phyloP scores from a whole-genome alignment of 2,113 vertebrate genomes.

The Platycercus adscitus region DNA sequence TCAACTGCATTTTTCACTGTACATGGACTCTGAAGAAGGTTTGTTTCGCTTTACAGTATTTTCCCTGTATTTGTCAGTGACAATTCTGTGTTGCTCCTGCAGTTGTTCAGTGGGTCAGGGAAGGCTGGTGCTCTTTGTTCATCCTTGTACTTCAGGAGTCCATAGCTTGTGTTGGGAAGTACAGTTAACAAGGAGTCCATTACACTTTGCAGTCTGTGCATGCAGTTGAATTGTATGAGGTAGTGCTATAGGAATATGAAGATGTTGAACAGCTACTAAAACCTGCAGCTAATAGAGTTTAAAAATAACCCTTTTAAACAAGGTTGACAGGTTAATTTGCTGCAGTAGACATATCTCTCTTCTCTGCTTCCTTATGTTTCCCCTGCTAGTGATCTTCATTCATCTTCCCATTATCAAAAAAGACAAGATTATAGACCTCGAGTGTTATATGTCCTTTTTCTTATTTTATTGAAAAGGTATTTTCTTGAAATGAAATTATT shows the following conservation, averaged over 20 bases:
- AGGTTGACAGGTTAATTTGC: slow-evolving; percentile 72
- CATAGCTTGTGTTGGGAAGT: not conserved
- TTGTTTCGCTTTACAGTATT: not conserved
- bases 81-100: not conserved
- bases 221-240: not conserved
- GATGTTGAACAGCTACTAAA: slow-evolving; percentile 48
- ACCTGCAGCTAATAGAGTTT: slow-evolving; percentile 53
- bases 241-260: not conserved
- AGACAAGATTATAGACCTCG: slow-evolving; percentile 67
- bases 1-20: not conserved
- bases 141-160: not conserved
- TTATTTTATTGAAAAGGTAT: slow-evolving; percentile 60
- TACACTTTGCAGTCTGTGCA: not conserved
- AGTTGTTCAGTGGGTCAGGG: not conserved
- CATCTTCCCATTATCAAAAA: slow-evolving; percentile 67
- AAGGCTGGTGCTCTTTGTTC: not conserved
- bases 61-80: not conserved
- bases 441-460: slow-evolving; percentile 55
- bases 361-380: slow-evolving; percentile 65
- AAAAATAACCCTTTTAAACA: slow-evolving; percentile 70
- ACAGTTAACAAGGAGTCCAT: not conserved
- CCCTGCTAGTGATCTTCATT: slow-evolving; percentile 69
- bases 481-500: slow-evolving; percentile 68
- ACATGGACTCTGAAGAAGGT: not conserved
- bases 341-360: slow-evolving; percentile 47